Conservation (phyloP, 2,113 vertebrate genomes). For the Indri indri region DNA sequence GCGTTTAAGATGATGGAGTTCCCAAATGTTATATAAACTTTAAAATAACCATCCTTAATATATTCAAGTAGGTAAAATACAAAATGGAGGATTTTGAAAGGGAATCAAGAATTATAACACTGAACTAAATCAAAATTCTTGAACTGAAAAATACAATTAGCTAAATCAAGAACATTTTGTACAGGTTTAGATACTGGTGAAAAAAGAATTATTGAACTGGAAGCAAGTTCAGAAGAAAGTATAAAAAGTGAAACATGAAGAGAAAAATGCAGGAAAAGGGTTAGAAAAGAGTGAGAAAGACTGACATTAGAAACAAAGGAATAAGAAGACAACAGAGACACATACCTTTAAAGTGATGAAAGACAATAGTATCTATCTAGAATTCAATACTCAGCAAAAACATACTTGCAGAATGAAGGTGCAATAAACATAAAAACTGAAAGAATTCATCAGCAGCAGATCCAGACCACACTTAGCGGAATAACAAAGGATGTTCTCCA, state of each 20-base stretch:
- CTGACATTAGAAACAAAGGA: background rate
- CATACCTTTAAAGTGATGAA: background rate
- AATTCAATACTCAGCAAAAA: background rate
- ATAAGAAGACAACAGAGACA: background rate
- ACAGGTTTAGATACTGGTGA: background rate
- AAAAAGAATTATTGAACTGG: background rate
- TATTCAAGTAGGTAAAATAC: background rate
- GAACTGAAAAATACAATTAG: background rate
- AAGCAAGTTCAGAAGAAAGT: slow-evolving; percentile 24
- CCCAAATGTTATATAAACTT: background rate
- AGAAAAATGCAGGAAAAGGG: background rate
- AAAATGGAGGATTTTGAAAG: background rate
- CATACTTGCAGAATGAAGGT: background rate
- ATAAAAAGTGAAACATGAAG: background rate
- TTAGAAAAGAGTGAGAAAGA: background rate
- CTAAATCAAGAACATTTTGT: background rate
- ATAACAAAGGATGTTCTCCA: background rate
- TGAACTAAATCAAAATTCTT: background rate
- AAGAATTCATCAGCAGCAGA: background rate
- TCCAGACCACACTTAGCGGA: background rate
- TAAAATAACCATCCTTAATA: background rate
- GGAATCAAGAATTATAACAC: background rate
- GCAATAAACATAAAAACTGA: background rate
- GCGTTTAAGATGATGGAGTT: background rate
- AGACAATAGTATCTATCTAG: background rate